Conservation (phyloP, 2,113 vertebrate species). For the Sporophila hypoxantha region DNA sequence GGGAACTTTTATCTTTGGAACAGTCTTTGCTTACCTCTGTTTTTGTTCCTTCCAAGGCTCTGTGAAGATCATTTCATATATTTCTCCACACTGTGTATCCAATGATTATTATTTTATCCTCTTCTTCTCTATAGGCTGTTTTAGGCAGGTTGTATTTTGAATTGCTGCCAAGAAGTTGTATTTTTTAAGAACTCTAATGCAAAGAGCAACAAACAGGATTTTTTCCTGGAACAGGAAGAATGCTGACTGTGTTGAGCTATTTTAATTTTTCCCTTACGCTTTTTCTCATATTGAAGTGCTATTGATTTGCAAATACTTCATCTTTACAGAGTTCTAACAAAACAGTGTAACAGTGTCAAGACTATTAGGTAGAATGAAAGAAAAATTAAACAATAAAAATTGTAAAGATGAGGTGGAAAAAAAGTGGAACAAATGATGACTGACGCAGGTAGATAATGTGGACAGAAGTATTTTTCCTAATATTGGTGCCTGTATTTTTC, state of each 20-base stretch:
- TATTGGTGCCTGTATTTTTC: not conserved
- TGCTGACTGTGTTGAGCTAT: not conserved
- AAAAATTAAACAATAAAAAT: not conserved
- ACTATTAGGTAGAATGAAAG: not conserved
- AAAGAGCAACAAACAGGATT: not conserved
- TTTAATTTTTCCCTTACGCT: not conserved
- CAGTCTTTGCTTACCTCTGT: not conserved
- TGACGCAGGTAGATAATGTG: not conserved
- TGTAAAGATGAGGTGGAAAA: not conserved
- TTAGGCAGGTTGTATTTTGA: not conserved
- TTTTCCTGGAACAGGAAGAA: not conserved
- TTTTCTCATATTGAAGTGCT: not conserved
- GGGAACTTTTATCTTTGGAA: not conserved
- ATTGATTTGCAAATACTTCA: not conserved
- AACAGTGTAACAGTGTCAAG: not conserved
- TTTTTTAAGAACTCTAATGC: not conserved
- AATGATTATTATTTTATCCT: not conserved
- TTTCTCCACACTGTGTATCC: not conserved
- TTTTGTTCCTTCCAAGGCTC: not conserved
- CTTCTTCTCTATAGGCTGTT: not conserved
- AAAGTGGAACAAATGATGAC: not conserved
- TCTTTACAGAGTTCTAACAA: not conserved
- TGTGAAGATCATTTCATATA: not conserved
- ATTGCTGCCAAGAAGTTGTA: not conserved
- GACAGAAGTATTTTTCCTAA: not conserved